phyloP scores from a whole-genome alignment of 2,888 invertebrate species.

The Drosophila stalkeri region DNA sequence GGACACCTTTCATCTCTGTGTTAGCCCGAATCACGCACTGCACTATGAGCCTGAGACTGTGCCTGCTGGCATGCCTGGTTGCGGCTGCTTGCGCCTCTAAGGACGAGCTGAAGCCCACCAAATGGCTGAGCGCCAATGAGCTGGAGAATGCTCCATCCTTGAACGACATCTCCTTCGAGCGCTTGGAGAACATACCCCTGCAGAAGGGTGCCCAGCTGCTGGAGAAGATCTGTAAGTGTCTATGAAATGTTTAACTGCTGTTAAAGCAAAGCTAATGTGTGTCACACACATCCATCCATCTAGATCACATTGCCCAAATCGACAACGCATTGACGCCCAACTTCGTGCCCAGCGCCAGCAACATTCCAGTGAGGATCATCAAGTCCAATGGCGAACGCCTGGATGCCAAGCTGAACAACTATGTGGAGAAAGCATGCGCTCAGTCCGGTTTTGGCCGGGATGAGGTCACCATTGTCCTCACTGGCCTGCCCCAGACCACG shows the following conservation, averaged over 20 bases:
- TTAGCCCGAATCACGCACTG: neutral
- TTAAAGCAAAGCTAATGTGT: neutral
- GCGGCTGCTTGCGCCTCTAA: constrained; percentile 62
- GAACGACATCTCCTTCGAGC: constrained; percentile 68
- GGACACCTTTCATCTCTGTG: constrained; percentile 56
- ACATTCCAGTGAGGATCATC: constrained; percentile 73
- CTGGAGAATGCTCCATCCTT: constrained; percentile 76
- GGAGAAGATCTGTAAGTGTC: constrained; percentile 74
- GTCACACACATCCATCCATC: neutral
- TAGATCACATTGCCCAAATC: constrained; percentile 71
- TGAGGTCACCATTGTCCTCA: constrained; percentile 82
- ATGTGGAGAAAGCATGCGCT: constrained; percentile 57
- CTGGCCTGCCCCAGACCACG: constrained; percentile 76
- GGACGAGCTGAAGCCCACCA: constrained; percentile 65
- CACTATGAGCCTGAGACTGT: constrained; percentile 64
- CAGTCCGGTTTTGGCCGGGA: constrained; percentile 69
- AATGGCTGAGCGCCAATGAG: constrained; percentile 69
- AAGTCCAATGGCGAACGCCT: constrained; percentile 70
- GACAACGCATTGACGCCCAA: constrained; percentile 62
- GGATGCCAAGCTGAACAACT: constrained; percentile 72
- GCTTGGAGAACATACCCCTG: constrained; percentile 73
- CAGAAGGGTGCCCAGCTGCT: constrained; percentile 73
- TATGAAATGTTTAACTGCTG: neutral
- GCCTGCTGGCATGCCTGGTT: constrained; percentile 74
- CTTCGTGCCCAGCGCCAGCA: constrained; percentile 78